Base-by-base conservation (phyloP, 2,888 invertebrate genomes). In the Lomographa bimaculata region DNA sequence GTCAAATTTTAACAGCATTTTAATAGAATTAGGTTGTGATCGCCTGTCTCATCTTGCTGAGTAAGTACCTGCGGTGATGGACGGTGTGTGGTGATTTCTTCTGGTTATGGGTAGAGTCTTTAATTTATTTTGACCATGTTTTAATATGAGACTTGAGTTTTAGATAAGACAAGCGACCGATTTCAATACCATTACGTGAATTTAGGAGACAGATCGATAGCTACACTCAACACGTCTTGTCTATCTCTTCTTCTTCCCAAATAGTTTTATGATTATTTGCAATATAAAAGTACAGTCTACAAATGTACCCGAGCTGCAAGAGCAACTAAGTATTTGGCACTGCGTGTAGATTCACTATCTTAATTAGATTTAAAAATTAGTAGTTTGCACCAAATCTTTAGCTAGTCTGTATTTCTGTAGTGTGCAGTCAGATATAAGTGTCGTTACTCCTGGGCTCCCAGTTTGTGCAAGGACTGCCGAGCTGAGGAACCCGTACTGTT, bases 11-110 rank as follows among this genome's bases (percentile, higher is more conserved):
- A 8, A 48, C 43, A 42, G 18, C 10, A 5, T 32, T 40, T 33
- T 19, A n/a, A 30, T 37, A 16, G 32, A 32, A 36, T 32, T 59
- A 58, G 48, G 46, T 39, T 43, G 8, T 17, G 36, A 48, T 51
- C 64, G 66, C 74, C 76, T 68, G 72, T 78, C 77, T 79, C 78
- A 78, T 79, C 79, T 78, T 69, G 64, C 39, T 52, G 44, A 51
- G 32, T 36, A 9, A 43, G 38, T 38, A 45, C 46, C 50, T 44
- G 41, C 40, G 54, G 51, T 60, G 71, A 69, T 69, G 75, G 63
- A 52, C 60, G 60, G 50, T 46, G 21, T 18, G 45, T 28, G 33
- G 42, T 44, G 34, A 46, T 37, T 37, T 40, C 7, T 42, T 50
- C 29, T 46, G 40, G 53, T 49, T 53, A 35, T 51, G 67, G 58